Evolutionary conservation across 2,113 vertebrate species (phyloP).

Genomic region (Passerina amoena): DNA sequence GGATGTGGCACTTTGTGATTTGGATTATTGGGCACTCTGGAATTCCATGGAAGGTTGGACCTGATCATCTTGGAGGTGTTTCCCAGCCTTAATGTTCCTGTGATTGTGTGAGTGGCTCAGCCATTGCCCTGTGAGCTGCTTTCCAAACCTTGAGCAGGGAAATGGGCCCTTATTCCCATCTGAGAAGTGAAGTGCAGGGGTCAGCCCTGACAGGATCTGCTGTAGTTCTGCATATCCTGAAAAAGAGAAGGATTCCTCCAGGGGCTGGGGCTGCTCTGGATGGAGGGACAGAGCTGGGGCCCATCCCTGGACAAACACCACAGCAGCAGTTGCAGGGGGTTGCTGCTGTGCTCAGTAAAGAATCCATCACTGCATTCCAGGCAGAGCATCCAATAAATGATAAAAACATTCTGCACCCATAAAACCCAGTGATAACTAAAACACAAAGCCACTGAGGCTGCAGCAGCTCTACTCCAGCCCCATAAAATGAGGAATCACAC

Average conservation of each 20-base stretch:
- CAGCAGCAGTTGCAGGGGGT: not conserved
- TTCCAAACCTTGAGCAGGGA: not conserved
- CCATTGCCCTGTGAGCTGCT: not conserved
- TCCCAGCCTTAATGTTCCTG: not conserved
- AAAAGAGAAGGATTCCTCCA: not conserved
- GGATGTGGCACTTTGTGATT: not conserved
- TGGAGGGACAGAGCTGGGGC: not conserved
- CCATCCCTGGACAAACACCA: not conserved
- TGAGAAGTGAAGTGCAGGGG: not conserved
- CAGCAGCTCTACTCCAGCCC: not conserved
- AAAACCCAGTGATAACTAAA: constrained; percentile 28
- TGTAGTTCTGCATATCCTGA: not conserved
- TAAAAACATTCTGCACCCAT: constrained; percentile 1
- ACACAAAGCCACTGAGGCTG: not conserved
- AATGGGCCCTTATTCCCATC: not conserved
- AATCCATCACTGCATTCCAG: not conserved
- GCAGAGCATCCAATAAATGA: constrained; percentile 14
- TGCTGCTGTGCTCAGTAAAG: not conserved
- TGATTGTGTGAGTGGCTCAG: not conserved
- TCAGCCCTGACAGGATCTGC: not conserved
- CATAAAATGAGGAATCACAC: constrained; percentile 30
- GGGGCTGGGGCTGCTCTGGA: not conserved
- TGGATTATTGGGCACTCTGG: not conserved
- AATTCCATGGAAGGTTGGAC: not conserved
- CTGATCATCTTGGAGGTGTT: not conserved